Evolutionary conservation across 2,113 vertebrate genomes (phyloP), one percentile per base, ranked within the genome.

Genomic region (Istiophorus platypterus): DNA sequence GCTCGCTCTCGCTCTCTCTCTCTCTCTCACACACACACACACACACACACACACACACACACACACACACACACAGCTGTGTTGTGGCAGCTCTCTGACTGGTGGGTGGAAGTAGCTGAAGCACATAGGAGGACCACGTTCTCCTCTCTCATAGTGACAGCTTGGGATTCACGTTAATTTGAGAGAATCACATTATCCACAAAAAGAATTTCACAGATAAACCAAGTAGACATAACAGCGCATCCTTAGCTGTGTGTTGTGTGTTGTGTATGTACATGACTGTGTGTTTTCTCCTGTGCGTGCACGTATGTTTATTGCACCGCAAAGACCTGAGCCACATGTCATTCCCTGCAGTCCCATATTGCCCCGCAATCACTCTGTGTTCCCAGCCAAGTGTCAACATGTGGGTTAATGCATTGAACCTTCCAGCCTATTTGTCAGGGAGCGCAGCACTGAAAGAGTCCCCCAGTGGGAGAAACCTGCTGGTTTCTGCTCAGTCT

Each of bases 341-440:
- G 68, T 85, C 81, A 80, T 54, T 81, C 75, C 84, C 62, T 72
- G 69, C 75, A 59, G 71, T 78, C 70, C 58, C 70, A 24, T 51
- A 0, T 76, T 54, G 18, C 58, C 49, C 57, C 78, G 52, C 65
- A 8, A 61, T 77, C 62, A 58, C 70, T 29, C 52, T 13, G 13
- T 57, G 65, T 72, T 74, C 39, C 31, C 58, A 70, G 72, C 75
- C 67, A 57, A 49, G 71, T 82, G 63, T 89, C 85, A 92, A 86
- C 91, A 91, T 91, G 84, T 87, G 88, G 76, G 85, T 84, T 92
- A 82, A 90, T 78, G 87, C 59, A 26, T 70, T 75, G 72, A 85
- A 77, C 74, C 85, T 64, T 82, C 63, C 66, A 84, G 85, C 42
- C 78, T 85, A 62, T 88, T 88, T 79, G 80, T 86, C 84, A 81